Evolutionary conservation across 2,888 invertebrate species (phyloP), one percentile per base, ranked within the genome.

Genomic region (Heliconius sara): DNA sequence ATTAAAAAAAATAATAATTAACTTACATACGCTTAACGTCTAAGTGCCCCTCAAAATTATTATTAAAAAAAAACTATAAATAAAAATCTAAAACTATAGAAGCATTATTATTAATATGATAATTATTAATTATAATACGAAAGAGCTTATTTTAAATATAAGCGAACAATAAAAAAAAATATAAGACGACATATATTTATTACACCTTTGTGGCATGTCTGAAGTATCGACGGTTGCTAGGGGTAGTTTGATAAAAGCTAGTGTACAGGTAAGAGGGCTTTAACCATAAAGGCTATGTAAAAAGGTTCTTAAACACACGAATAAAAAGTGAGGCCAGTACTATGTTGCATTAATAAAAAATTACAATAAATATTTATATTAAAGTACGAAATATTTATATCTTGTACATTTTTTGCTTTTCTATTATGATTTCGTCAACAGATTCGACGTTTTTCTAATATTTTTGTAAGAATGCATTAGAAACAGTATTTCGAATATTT

Each of bases 161-260:
- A 65, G 27, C 2, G 30, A 52, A 75, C 27, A 43, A 43, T 43
- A 39, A 77, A 43, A 39, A 39, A 77, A 60, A 60, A 39, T 63
- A 71, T 63, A 39, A 66, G 80, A 82, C 83, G 83, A 85, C 85
- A 68, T 80, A 83, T 84, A 87, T 89, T 88, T 86, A 86, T 87
- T 83, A 83, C 80, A 65, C 79, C 84, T 85, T 84, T 82, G 82
- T 85, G 83, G 82, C 83, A 83, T 60, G 78, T 76, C 79, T 78
- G 83, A 84, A 84, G 83, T 83, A 84, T 83, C 78, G 79, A 79
- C 79, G 78, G 68, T 66, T 63, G 70, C 39, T 27, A 66, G 71
- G 79, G 70, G 79, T 79, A 76, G 76, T 76, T 76, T 79, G 75
- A 78, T 74, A 78, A 68, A 78, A 78, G 78, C 74, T 57, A 74